Base-by-base conservation (phyloP, 2,888 invertebrate species). In the Drosophila eohydei region DNA sequence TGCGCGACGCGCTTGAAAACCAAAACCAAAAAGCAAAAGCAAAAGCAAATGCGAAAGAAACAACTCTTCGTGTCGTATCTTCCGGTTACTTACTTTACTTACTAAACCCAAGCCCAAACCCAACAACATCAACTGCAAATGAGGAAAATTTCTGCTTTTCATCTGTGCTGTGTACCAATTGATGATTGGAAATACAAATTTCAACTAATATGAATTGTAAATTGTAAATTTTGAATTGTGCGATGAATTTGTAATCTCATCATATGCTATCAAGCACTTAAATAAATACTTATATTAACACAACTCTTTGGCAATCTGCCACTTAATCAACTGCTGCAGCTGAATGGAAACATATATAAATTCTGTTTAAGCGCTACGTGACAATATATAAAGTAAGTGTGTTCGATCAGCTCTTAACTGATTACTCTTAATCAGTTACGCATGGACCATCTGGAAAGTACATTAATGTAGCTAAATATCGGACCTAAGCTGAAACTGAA, bases 301-400 rank as follows among this genome's bases (percentile, higher is more conserved):
- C 64, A 62, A 65, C 71, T 71, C 43, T 71, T 50, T 79, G 51
- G 67, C 57, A 68, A 76, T 78, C 55, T 77, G 43, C 43, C 54
- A 36, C 43, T 55, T 30, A 55, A 14, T 54, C 30, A 11, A 16
- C 50, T 57, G 32, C 52, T 57, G 32, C 64, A 77, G 44, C 64
- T 77, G 63, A 69, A 82, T 88, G 88, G 80, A 83, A 77, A 84
- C 72, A 41, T 46, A 64, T 76, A 54, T 46, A 66, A 78, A 73
- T 78, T 84, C 79, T 55, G 52, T 56, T 65, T 55, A 64, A 71
- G 62, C 74, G 48, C 62, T 65, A 83, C 83, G 83, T 83, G 83
- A 83, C 88, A 75, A 71, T 77, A 71, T 56, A 81, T 57, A 14
- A 88, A 80, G 83, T 83, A 78, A 83, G 83, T 83, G 55, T 16